Percentiles rank a stretch among this genome's conserved stretches.
Conservation (phyloP, 1,140 invertebrate genomes). For the Cyclina sinensis region DNA sequence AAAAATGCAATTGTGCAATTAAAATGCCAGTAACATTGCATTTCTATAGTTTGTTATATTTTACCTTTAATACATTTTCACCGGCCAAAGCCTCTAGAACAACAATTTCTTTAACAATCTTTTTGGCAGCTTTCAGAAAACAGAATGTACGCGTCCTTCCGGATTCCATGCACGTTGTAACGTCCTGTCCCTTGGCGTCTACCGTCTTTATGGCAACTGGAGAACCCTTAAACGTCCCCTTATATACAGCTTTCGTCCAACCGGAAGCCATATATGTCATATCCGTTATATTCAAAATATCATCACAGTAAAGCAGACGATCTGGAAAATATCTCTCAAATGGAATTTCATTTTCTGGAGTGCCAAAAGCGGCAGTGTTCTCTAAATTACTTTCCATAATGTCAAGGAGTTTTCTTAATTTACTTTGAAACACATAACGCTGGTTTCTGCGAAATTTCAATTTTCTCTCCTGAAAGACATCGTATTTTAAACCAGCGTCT, state of each 20-base stretch:
- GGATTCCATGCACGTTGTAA: constrained; percentile 83
- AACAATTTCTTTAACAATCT: constrained; percentile 86
- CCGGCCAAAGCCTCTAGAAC: constrained; percentile 81
- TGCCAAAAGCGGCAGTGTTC: constrained; percentile 52
- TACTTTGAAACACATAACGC: constrained; percentile 75
- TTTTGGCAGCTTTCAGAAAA: constrained; percentile 85
- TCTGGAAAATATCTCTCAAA: constrained; percentile 63
- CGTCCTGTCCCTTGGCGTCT: constrained; percentile 86
- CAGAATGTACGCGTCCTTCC: constrained; percentile 79
- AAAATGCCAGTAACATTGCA: no score
- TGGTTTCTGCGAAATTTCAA: neutral
- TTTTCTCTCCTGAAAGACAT: constrained; percentile 44
- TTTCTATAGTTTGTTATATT: neutral
- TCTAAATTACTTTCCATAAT: constrained; percentile 67
- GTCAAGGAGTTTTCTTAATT: constrained; percentile 78
- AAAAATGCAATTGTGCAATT: no score
- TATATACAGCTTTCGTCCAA: constrained; percentile 88
- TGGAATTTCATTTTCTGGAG: constrained; percentile 39
- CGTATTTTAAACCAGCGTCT: constrained; percentile 47
- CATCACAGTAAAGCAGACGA: constrained; percentile 77
- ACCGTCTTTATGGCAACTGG: constrained; percentile 87
- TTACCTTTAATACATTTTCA: constrained; percentile 85
- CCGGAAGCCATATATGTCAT: constrained; percentile 85
- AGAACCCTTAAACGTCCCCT: constrained; percentile 78
- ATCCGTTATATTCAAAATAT: constrained; percentile 77